Conservation (phyloP, 2,113 vertebrate genomes). For the Manacus vitellinus region DNA sequence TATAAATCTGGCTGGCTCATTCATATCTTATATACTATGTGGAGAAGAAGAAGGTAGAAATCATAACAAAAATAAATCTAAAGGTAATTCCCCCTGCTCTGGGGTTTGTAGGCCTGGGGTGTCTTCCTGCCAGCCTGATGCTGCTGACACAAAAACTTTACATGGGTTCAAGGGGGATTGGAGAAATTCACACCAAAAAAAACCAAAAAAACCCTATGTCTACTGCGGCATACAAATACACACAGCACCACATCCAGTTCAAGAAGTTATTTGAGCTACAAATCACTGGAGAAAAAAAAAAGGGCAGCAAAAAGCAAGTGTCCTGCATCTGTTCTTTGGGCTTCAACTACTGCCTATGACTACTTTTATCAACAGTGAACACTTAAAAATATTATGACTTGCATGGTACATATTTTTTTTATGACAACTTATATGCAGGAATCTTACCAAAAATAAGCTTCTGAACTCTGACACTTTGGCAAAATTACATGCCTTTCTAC, state of each 20-base stretch:
- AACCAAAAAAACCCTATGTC: too few species aligned
- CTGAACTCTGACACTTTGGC: not conserved
- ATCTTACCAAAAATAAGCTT: not conserved
- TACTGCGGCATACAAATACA: not conserved
- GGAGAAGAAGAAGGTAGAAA: not conserved
- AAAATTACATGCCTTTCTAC: not conserved
- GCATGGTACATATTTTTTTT: accelerated
- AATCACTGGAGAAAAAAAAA: not conserved
- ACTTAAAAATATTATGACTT: not conserved
- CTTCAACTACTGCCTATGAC: not conserved
- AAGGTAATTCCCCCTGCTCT: not conserved
- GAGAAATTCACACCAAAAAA: not conserved
- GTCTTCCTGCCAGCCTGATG: not conserved
- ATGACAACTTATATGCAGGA: not conserved
- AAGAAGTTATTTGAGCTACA: not conserved
- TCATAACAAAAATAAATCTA: not conserved
- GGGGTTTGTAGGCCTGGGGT: not conserved
- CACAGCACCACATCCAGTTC: not conserved
- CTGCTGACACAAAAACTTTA: not conserved
- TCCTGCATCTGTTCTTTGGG: not conserved
- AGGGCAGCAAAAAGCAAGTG: not conserved
- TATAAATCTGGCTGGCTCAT: not conserved
- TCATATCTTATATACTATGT: not conserved
- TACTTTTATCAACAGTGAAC: not conserved
- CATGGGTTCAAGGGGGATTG: not conserved